Percentiles rank a stretch among this genome's conserved stretches.
These are phyloP conservation scores for Drosophila rubida DNA, from an alignment of 2,888 invertebrate genomes.

Conservation along the genomic window DNA sequence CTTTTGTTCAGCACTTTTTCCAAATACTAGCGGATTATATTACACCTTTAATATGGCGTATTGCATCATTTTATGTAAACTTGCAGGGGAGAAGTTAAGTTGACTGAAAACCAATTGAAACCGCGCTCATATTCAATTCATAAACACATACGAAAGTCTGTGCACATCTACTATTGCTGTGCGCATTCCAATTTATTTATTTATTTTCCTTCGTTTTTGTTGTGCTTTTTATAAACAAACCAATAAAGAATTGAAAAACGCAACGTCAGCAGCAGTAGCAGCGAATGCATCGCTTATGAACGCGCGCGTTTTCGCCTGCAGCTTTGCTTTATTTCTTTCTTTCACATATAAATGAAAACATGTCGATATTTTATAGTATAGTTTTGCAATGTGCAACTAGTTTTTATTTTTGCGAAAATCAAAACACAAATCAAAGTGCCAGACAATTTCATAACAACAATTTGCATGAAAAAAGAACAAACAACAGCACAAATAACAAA, in stretches of 20 bases:
- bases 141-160: conserved; percentile 3
- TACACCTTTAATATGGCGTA: conserved; percentile 29
- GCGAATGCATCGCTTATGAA: conserved; percentile 18
- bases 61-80: conserved; percentile 59
- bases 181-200: conserved; percentile 26
- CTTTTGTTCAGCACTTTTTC: not conserved
- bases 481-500: conserved; percentile 30
- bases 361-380: conserved; percentile 23
- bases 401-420: conserved; percentile 62
- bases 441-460: conserved; percentile 77
- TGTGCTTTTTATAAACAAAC: conserved; percentile 62
- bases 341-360: conserved; percentile 24
- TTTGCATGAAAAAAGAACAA: conserved; percentile 60
- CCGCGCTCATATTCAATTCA: conserved; percentile 21
- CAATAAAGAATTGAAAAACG: conserved; percentile 33
- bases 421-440: conserved; percentile 65
- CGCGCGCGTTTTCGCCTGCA: conserved; percentile 23
- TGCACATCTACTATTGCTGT: conserved; percentile 16
- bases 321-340: conserved; percentile 1
- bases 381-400: conserved; percentile 41
- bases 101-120: conserved; percentile 9
- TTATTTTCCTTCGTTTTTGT: not conserved
- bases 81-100: not conserved
- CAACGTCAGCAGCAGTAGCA: conserved; percentile 34
- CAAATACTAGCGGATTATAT: conserved; percentile 16